Conservation (phyloP, 2,797 vertebrate genomes). For the Bovichtus diacanthus region DNA sequence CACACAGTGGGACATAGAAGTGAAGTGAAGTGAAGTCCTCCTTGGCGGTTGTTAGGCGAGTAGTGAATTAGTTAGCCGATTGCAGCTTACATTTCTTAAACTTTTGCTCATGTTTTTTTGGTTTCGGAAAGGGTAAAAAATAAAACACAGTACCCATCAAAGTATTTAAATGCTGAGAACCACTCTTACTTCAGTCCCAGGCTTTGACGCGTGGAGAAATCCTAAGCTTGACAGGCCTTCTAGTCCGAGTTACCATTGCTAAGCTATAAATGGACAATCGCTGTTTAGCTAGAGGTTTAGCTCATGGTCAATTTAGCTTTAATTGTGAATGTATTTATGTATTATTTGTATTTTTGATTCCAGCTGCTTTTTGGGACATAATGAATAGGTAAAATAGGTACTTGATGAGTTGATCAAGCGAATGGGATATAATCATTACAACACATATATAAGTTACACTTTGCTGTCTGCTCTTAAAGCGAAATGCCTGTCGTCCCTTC, state of each 20-base stretch:
- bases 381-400: slow-evolving; percentile 3
- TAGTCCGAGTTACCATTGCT: background rate
- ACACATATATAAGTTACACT: slow-evolving; percentile 65
- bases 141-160: background rate
- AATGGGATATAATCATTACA: slow-evolving; percentile 41
- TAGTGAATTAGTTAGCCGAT: background rate
- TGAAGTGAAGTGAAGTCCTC: too few relatives aligned
- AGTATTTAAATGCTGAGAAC: background rate
- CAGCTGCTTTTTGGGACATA: background rate
- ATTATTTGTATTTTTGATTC: slow-evolving; percentile 3
- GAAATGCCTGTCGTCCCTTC: slow-evolving; percentile 60
- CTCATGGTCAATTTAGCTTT: slow-evolving; percentile 4
- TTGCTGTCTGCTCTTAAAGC: slow-evolving; percentile 48
- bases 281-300: background rate
- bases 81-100: background rate
- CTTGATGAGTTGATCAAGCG: slow-evolving; percentile 32
- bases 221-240: background rate
- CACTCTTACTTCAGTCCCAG: background rate
- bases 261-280: background rate
- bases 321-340: slow-evolving; percentile 6
- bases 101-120: background rate
- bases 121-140: background rate
- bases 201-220: background rate
- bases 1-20: too few relatives aligned
- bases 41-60: background rate